Evolutionary conservation across 2,113 vertebrate genomes (phyloP), one percentile per base, ranked within the genome.

Genomic region (Rhabdornis inornatus): DNA sequence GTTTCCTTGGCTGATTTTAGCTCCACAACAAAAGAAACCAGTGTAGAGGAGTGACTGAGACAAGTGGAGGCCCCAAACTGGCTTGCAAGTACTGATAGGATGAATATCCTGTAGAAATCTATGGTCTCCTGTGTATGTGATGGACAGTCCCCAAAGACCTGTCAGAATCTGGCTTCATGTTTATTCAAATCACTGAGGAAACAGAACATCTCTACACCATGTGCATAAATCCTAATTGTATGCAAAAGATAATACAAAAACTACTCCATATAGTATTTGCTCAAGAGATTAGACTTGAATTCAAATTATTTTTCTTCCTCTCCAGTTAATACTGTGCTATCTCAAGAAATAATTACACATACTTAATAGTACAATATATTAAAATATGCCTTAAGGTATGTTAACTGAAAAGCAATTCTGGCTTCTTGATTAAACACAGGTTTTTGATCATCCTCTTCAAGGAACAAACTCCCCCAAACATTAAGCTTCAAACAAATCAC

Each of bases 211-310:
- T 45, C 53, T 76, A 44, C 37, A 69, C 17, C 22, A 9, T 5
- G 9, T 37, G 18, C 66, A 87, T 92, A 89, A 86, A 80, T 71
- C 28, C 74, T 69, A 95, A 90, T 40, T 77, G 23, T 55, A 50
- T 65, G 88, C 83, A 89, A 94, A 77, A 96, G 77, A 91, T 56
- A 87, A 86, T 40, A 55, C 7, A 94, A 70, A 91, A 95, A 40
- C 13, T 40, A 16, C 21, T 25, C 69, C 50, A 52, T 83, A 24
- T 19, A 57, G 40, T 91, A 47, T 95, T 97, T 89, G 40, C 64
- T 95, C 44, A 96, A 92, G 83, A 92, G 74, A 92, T 95, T 25
- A 87, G 61, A 72, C n/a, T 16, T 16, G 44, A 83, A 92, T 95
- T 92, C 53, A 89, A 89, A 95, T 64, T 1, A 85, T 88, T 74